Evolutionary conservation across 2,113 vertebrate genomes (phyloP).

Genomic region (Smithornis capensis): DNA sequence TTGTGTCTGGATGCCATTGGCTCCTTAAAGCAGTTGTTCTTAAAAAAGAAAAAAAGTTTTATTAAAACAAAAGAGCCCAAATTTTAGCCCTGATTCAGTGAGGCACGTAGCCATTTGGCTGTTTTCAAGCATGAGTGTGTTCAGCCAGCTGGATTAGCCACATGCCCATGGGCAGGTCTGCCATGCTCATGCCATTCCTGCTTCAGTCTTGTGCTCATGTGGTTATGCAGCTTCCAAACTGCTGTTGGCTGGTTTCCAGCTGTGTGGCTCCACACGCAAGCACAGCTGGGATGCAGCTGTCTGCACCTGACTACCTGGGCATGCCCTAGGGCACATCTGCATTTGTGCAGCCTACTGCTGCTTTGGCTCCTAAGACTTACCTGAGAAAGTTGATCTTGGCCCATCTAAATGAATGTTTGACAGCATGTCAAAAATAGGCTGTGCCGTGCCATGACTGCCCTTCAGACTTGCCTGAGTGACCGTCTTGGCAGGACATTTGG

Average conservation of each 20-base stretch:
- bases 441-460: neutral
- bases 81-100: neutral
- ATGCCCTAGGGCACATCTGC: neutral
- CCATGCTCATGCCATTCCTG: neutral
- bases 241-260: conserved; percentile 6
- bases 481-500: neutral
- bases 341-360: neutral
- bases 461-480: neutral
- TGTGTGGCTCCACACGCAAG: neutral
- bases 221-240: neutral
- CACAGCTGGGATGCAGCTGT: conserved; percentile 51
- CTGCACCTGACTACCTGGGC: neutral
- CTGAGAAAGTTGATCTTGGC: neutral
- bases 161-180: conserved; percentile 29
- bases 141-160: conserved; percentile 16
- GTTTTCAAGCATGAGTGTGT: neutral
- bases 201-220: neutral
- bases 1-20: neutral
- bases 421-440: neutral
- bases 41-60: neutral
- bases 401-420: neutral
- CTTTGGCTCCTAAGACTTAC: neutral
- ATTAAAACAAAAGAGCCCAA: neutral
- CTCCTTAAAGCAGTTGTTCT: neutral
- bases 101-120: neutral